Conservation (phyloP, 2,888 invertebrate genomes). For the Drosophila lacicola region DNA sequence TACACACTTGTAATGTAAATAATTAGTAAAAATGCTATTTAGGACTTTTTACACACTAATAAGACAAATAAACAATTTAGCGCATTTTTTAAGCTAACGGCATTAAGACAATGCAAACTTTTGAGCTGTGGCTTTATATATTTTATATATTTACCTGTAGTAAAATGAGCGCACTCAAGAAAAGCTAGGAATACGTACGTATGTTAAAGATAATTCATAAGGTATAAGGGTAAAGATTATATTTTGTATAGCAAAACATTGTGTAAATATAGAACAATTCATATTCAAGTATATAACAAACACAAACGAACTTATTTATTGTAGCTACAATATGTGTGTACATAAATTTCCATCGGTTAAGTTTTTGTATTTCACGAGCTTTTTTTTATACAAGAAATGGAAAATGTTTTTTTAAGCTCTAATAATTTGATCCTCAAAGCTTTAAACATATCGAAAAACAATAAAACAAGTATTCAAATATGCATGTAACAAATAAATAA, state of each 20-base stretch:
- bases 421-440: slow-evolving; percentile 35
- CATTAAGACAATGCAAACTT: slow-evolving; percentile 40
- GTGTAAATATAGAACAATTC: slow-evolving; percentile 52
- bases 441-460: slow-evolving; percentile 30
- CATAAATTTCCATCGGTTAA: slow-evolving; percentile 55
- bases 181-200: slow-evolving; percentile 41
- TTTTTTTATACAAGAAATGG: slow-evolving; percentile 37
- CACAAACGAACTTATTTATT: slow-evolving; percentile 51
- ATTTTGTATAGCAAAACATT: slow-evolving; percentile 57
- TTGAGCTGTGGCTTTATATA: slow-evolving; percentile 78
- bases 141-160: slow-evolving; percentile 64
- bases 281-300: slow-evolving; percentile 38
- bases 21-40: slow-evolving; percentile 64
- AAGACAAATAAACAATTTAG: slow-evolving; percentile 55
- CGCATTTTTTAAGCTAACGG: slow-evolving; percentile 44
- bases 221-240: slow-evolving; percentile 34
- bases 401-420: slow-evolving; percentile 30
- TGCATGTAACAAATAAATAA: slow-evolving; percentile 49
- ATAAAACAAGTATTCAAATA: slow-evolving; percentile 31
- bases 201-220: slow-evolving; percentile 39
- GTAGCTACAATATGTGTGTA: slow-evolving; percentile 38
- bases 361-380: slow-evolving; percentile 26
- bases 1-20: slow-evolving; percentile 60
- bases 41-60: slow-evolving; percentile 71
- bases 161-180: slow-evolving; percentile 59